Base-by-base conservation (phyloP, 2,113 vertebrate species). In the Damaliscus lunatus region DNA sequence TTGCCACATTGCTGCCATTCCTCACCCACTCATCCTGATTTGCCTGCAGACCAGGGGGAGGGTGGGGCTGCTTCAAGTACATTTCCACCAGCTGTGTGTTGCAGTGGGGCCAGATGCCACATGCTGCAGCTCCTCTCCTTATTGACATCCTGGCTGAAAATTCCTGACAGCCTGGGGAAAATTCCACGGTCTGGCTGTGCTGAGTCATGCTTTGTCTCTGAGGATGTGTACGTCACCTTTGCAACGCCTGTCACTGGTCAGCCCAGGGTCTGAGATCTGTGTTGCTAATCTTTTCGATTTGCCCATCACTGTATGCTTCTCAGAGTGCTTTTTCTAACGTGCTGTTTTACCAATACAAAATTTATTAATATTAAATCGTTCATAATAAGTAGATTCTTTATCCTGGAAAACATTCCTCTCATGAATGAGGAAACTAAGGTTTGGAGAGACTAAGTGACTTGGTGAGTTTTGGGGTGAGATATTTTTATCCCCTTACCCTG, bases 171-270 rank as follows among this genome's bases (percentile, higher is more conserved):
- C 78, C 82, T 91, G 15, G 31, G 97, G 93, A 84, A 98, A 90
- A 91, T 96, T 96, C 97, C 57, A 6, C 29, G 62, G 46, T 33
- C 93, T 74, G 67, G 50, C 88, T 62, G 5, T 98, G 98, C 98
- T 98, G 98, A 98, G 96, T 98, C 98, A 97, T 94, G 94, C 92
- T 88, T 77, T 5, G 86, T 91, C 81, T 90, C 87, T 29, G 50
- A 91, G 87, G 64, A 64, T 55, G 1, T 17, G 25, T n/a, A 40
- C 67, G 71, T 88, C 67, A 60, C 67, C 80, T 96, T 78, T 46
- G 12, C 11, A 40, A 3, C 1, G 48, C 25, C 92, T 85, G 93
- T 88, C 59, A 21, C 59, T 31, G 50, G 55, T 6, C 64, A 57
- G 83, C 53, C 52, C 77, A 23, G 36, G 14, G 43, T 33, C 94